Evolutionary conservation across 37 sponge, comb jelly and placozoan genomes (phyloP), one percentile per base, ranked within the genome.

Genomic region (Spongilla lacustris): DNA sequence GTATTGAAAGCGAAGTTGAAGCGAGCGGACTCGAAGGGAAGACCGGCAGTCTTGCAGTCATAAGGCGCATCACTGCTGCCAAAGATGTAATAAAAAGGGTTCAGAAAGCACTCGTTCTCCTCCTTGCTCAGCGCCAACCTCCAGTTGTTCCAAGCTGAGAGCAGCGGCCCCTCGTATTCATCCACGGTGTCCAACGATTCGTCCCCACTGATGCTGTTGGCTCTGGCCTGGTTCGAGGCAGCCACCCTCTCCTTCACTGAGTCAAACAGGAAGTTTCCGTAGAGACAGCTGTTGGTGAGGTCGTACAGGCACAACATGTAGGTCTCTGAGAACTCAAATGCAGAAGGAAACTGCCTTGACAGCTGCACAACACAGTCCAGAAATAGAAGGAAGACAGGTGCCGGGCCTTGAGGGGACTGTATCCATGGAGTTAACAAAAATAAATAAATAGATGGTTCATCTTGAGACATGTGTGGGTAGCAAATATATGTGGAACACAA

Each of bases 351-450:
- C 79, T 97, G 97, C 27, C 46, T 67, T 0, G 86, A 88, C 37
- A 99, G 85, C 83, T 99, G 99, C 87, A 91, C 92, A 19, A 95
- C 94, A 83, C 99, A 99, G 85, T 99, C 97, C 78, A 96, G 79
- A 83, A 99, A 95, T 31, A 96, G 93, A 14, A 97, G 76, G 83
- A 99, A 99, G 27, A 97, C 92, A 33, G 99, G 99, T 67, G 94
- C 92, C 89, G 94, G 69, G 19, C 14, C 58, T 17, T 41, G 74
- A 21, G 17, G 0, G 70, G 79, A 21, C 22, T 50, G 27, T 41
- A 6, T 41, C n/a, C n/a, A n/a, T 2, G 34, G 38, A 48, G 27
- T 35, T 8, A 12, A 34, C 5, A 34, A 35, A 30, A 30, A 34
- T n/a, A n/a, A n/a, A n/a, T n/a, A n/a, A n/a, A n/a, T n/a, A n/a